Evolutionary conservation across 2,113 vertebrate species (phyloP), one percentile per base, ranked within the genome.

Genomic region (Lota lota): DNA sequence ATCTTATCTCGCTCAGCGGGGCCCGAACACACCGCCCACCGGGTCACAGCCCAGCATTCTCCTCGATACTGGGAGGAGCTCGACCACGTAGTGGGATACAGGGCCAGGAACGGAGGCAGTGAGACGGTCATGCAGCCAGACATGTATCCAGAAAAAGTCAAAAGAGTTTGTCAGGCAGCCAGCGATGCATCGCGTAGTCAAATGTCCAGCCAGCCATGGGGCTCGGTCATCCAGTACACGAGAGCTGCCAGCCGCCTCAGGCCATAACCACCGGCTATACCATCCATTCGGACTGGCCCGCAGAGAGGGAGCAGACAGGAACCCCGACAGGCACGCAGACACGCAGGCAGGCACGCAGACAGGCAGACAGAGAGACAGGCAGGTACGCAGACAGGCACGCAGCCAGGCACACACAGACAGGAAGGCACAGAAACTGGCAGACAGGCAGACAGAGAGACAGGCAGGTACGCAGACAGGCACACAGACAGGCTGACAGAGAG

Each of bases 41-140:
- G 78, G 71, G 75, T 68, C 79, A 66, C 14, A 20, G 76, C 79
- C 79, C 80, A 74, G 74, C 62, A 69, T 73, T 76, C 76, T 66
- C 77, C 65, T 73, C 72, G 75, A 75, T 85, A 73, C 79, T 74
- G 80, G 64, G 79, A 80, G 75, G 79, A 80, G 75, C 69, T 80
- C 1, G 76, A 78, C 77, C 72, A 67, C 69, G 68, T 61, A 66
- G 67, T 64, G 58, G 68, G 74, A 61, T 22, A 61, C 69, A 63
- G 61, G 66, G 74, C 61, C 33, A 73, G 67, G 65, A 72, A 80
- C 5, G 40, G 40, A 47, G 73, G 72, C 66, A 20, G 66, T 21
- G 75, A 66, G 76, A 59, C 78, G 74, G 61, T 57, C 18, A 66
- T 21, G 64, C 63, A 66, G 68, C 72, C 68, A 54, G 74, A 73